These are phyloP conservation scores for Acomys russatus DNA, from an alignment of 2,797 vertebrate species.

Conservation along the genomic window DNA sequence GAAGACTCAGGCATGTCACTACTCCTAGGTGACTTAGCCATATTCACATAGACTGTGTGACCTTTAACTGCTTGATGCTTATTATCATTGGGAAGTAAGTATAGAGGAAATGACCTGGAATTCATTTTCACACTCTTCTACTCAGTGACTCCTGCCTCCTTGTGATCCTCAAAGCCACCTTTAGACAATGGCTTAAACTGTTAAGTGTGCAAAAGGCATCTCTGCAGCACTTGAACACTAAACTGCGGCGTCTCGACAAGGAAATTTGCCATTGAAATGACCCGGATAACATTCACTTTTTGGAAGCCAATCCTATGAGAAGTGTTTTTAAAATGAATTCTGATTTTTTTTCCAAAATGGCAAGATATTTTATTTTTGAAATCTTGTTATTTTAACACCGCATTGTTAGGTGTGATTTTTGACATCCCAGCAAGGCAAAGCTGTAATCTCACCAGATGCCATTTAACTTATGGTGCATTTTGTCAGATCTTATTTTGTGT, in stretches of 20 bases:
- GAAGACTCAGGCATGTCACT: background rate
- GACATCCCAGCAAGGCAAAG: slow-evolving; percentile 71
- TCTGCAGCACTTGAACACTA: background rate
- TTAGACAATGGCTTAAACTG: accelerated
- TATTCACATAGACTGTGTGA: background rate
- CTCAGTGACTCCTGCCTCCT: background rate
- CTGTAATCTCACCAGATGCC: slow-evolving; percentile 78
- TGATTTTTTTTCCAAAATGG: slow-evolving; percentile 74
- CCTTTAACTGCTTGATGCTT: background rate
- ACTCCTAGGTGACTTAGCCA: background rate
- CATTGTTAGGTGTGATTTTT: slow-evolving; percentile 76
- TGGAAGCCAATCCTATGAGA: slow-evolving; percentile 59
- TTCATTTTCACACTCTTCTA: background rate
- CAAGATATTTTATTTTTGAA: slow-evolving; percentile 81
- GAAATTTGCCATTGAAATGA: background rate
- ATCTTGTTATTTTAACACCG: slow-evolving; percentile 75
- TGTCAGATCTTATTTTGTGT: slow-evolving; percentile 66
- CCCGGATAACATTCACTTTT: slow-evolving; percentile 25
- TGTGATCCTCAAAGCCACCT: background rate
- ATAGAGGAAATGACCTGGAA: background rate
- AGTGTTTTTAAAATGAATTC: slow-evolving; percentile 74
- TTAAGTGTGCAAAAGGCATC: background rate
- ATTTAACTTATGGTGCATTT: slow-evolving; percentile 72
- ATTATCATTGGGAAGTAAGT: too few relatives aligned
- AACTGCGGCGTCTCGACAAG: background rate